These are phyloP conservation scores for Endomychus coccineus DNA, from an alignment of 2,888 invertebrate species.

Conservation along the genomic window DNA sequence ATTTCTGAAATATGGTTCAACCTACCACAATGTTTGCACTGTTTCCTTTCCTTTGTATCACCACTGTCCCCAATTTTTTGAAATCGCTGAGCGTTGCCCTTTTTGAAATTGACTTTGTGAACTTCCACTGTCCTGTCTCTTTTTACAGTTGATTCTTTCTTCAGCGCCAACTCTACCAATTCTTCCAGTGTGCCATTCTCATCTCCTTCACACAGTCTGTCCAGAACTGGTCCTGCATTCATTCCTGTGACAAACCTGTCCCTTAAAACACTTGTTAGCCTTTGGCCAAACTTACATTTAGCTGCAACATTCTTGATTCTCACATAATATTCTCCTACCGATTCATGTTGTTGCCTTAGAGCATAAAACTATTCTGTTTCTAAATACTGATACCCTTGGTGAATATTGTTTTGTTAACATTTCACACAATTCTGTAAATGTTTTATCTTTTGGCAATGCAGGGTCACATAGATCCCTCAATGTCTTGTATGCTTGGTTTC, in stretches of 20 bases:
- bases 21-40: too few relatives aligned
- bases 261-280: conserved; percentile 13
- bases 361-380: conserved; percentile 23
- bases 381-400: conserved; percentile 16
- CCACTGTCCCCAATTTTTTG: too few relatives aligned
- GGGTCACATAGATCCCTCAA: conserved; percentile 24
- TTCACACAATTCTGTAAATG: conserved; percentile 21
- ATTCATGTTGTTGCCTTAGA: conserved; percentile 20
- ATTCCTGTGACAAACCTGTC: conserved; percentile 21
- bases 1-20: too few relatives aligned
- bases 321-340: conserved; percentile 20
- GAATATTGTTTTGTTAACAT: conserved; percentile 22
- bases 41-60: too few relatives aligned
- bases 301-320: conserved; percentile 21
- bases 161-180: conserved; percentile 13
- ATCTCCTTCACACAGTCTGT: conserved; percentile 21
- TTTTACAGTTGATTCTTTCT: conserved; percentile 11
- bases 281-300: conserved; percentile 22
- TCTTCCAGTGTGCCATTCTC: conserved; percentile 6
- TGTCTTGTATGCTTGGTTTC: conserved; percentile 20
- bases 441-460: conserved; percentile 21
- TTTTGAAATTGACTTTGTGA: conserved; percentile 6
- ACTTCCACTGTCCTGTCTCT: conserved; percentile 7
- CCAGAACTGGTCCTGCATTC: conserved; percentile 15
- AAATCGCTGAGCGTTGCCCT: too few relatives aligned